These are phyloP conservation scores for Hyposmocoma kahamanoa DNA, from an alignment of 1,140 invertebrate genomes.

Conservation along the genomic window DNA sequence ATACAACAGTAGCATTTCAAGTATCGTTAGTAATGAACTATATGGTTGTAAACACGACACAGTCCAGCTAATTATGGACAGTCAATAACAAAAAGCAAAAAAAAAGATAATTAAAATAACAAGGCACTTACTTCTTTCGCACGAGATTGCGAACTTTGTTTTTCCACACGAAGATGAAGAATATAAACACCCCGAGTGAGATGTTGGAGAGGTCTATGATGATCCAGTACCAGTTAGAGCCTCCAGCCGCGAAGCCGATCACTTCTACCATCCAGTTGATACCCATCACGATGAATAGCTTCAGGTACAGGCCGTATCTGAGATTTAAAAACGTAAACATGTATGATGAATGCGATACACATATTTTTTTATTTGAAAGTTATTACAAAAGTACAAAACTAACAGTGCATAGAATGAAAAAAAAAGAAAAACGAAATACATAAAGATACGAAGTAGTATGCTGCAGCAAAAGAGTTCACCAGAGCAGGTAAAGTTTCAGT, in stretches of 20 bases:
- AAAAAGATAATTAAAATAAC: not conserved
- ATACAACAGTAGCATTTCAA: not conserved
- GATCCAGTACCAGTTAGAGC: slow-evolving; percentile 76
- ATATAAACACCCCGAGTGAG: slow-evolving; percentile 79
- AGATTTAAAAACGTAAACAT: no score
- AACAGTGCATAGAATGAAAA: no score
- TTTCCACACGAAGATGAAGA: slow-evolving; percentile 83
- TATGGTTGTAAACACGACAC: not conserved
- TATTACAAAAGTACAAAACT: no score
- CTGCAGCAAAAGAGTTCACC: no score
- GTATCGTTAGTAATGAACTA: not conserved
- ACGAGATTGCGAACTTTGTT: slow-evolving; percentile 76
- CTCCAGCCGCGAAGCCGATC: slow-evolving; percentile 69
- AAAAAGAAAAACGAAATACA: no score
- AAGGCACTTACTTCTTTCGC: slow-evolving; percentile 62
- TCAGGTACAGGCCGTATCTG: slow-evolving; percentile 75
- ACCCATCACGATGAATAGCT: slow-evolving; percentile 78
- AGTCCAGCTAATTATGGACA: not conserved
- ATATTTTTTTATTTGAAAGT: no score
- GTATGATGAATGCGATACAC: no score
- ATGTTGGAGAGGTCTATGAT: slow-evolving; percentile 77
- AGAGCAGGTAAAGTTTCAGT: no score
- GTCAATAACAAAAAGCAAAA: not conserved
- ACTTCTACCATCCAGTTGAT: slow-evolving; percentile 77
- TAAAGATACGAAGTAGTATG: no score